Evolutionary conservation across 35 echinoderm and acorn worm species (phyloP).

Genomic region (Patiria miniata): DNA sequence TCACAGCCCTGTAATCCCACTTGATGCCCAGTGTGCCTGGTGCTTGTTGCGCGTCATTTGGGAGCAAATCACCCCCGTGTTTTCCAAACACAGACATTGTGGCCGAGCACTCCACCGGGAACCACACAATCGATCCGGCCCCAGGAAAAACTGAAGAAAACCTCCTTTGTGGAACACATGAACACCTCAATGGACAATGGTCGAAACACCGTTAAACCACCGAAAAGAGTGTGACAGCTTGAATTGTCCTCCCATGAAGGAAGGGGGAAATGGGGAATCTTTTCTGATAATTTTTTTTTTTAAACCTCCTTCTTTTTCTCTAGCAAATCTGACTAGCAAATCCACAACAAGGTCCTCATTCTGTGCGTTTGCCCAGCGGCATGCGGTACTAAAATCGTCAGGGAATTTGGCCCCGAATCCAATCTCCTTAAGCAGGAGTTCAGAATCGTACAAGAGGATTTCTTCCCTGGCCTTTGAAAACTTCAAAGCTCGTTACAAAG

Average conservation of each 20-base stretch:
- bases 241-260: background rate
- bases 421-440: background rate
- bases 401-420: conserved; percentile 24
- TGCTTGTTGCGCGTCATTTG: conserved; percentile 26
- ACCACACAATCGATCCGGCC: background rate
- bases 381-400: background rate
- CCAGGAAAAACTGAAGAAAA: background rate
- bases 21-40: background rate
- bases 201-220: background rate
- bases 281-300: background rate
- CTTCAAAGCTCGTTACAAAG: background rate
- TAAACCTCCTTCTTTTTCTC: background rate
- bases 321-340: background rate
- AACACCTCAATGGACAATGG: background rate
- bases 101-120: background rate
- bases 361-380: background rate
- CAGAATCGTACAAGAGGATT: background rate
- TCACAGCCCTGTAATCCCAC: conserved; percentile 11
- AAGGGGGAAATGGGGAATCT: background rate
- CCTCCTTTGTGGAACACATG: background rate
- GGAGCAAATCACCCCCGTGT: conserved; percentile 19
- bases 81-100: conserved; percentile 18
- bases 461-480: conserved; percentile 9
- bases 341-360: background rate
- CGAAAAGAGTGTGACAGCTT: background rate